Percentiles rank a stretch among this genome's conserved stretches.
phyloP scores from a whole-genome alignment of 2,888 invertebrate genomes.

The Volucella inflata region DNA sequence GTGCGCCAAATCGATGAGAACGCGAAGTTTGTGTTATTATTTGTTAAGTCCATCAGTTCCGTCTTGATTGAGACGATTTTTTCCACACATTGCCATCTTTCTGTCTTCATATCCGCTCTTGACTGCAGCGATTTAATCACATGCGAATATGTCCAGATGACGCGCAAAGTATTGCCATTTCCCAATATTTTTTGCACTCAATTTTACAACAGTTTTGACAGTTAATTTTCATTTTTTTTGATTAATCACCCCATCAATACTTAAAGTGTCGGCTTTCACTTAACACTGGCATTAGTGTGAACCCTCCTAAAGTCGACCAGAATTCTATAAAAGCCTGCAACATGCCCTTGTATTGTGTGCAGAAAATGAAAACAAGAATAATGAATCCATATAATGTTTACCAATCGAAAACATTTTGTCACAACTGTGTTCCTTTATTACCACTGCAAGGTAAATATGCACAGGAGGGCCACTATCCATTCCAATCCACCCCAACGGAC shows the following conservation, averaged over 20 bases:
- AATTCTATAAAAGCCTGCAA: no score
- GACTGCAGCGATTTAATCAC: no score
- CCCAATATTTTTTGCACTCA: neutral
- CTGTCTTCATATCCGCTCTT: no score
- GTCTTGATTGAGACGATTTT: no score
- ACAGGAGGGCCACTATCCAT: conserved; percentile 39
- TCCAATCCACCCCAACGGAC: conserved; percentile 44
- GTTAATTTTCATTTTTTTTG: conserved; percentile 6
- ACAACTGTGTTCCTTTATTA: conserved; percentile 70
- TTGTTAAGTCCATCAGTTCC: no score
- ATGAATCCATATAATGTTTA: conserved; percentile 59
- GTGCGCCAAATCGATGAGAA: no score
- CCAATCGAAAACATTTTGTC: conserved; percentile 69
- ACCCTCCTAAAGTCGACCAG: neutral
- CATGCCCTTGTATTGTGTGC: neutral
- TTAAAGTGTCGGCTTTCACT: conserved; percentile 33
- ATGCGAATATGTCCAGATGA: no score
- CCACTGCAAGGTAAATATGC: conserved; percentile 60
- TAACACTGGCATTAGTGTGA: neutral
- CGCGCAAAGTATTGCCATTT: no score
- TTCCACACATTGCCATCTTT: no score
- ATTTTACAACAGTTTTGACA: conserved; percentile 32
- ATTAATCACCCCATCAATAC: conserved; percentile 48
- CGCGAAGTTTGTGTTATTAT: no score
- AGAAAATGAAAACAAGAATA: conserved; percentile 23